Conservation (phyloP, 2,888 invertebrate genomes). For the Temnothorax unifasciatus region DNA sequence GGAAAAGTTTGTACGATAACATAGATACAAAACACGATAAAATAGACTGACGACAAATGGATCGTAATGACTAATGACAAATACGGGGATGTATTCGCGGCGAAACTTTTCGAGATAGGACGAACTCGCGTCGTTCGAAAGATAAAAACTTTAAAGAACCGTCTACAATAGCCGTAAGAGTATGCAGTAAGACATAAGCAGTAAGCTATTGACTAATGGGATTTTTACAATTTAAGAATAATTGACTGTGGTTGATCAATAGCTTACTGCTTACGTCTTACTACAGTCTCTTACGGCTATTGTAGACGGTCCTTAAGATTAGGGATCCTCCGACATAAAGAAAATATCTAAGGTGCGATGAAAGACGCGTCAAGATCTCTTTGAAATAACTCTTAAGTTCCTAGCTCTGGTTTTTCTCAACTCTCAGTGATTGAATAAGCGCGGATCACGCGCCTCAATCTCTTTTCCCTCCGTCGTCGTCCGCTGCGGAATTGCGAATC, state of each 20-base stretch:
- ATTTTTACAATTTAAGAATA: too few species aligned
- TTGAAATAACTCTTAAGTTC: background rate
- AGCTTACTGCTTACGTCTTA: too few species aligned
- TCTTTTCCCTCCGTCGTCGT: background rate
- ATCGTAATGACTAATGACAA: slow-evolving; percentile 38
- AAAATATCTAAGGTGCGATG: too few species aligned
- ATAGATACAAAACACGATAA: slow-evolving; percentile 53
- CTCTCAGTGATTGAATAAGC: background rate
- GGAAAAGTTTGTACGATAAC: slow-evolving; percentile 26
- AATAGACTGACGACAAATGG: slow-evolving; percentile 68
- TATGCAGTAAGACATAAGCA: too few species aligned
- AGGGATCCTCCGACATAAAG: background rate
- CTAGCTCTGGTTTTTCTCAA: background rate
- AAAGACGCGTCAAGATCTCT: background rate
- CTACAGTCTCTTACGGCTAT: too few species aligned
- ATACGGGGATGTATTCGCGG: background rate
- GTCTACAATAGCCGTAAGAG: too few species aligned
- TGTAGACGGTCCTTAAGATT: background rate
- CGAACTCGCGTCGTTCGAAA: background rate
- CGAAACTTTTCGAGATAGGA: background rate
- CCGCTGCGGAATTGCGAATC: slow-evolving; percentile 28
- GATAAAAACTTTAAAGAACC: background rate
- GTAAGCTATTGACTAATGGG: too few species aligned
- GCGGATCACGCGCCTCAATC: background rate
- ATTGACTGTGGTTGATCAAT: too few species aligned